A percentile compares a stretch with the other conserved stretches of the same genome.
Conservation (phyloP, 2,797 vertebrate genomes). For the Hapalemur alaotrensis region DNA sequence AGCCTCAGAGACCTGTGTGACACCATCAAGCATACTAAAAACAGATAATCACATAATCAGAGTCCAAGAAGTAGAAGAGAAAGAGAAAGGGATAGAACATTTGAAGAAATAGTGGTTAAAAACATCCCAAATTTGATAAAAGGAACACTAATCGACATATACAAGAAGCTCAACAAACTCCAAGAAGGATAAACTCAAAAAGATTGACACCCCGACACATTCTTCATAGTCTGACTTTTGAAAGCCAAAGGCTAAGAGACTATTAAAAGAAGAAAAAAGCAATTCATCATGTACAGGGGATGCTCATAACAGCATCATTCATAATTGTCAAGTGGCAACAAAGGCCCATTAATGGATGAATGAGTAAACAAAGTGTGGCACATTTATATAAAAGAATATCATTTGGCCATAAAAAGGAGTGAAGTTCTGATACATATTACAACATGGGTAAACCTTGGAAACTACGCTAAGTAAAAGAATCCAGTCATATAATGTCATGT, state of each 20-base stretch:
- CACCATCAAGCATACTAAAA: not conserved
- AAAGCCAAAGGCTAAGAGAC: not conserved
- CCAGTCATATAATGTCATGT: not conserved
- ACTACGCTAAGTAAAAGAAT: not conserved
- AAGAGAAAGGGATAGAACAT: not conserved
- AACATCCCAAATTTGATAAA: not conserved
- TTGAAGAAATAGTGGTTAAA: not conserved
- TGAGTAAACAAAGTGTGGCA: not conserved
- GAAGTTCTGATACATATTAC: not conserved
- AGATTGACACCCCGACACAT: not conserved
- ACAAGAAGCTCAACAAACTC: not conserved
- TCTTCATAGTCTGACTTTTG: not conserved
- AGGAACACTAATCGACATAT: not conserved
- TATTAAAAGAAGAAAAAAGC: not conserved
- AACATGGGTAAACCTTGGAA: not conserved
- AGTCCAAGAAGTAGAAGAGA: not conserved
- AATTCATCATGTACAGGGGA: not conserved
- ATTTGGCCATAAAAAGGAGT: not conserved
- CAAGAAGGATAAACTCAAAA: not conserved
- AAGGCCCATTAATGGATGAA: not conserved
- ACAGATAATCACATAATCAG: not conserved
- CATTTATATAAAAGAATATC: not conserved
- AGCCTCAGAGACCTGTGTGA: not conserved
- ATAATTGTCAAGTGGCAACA: not conserved
- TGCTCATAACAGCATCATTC: not conserved